phyloP scores from a whole-genome alignment of 2,113 vertebrate genomes.

The Hippocampus comes region DNA sequence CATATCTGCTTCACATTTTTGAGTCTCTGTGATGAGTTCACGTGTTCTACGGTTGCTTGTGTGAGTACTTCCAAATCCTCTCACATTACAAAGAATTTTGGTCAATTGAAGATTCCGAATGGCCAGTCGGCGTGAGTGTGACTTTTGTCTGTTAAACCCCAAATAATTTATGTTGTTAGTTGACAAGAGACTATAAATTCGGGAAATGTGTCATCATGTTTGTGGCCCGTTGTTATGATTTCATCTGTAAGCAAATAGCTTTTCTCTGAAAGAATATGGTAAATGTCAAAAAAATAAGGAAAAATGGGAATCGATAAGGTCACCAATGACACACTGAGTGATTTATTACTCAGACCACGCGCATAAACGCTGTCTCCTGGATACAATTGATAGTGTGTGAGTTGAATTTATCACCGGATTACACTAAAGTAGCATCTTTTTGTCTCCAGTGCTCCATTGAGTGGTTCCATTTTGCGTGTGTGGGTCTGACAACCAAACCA shows the following conservation, averaged over 20 bases:
- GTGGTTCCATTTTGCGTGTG: conserved; percentile 99
- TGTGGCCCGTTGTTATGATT: background rate
- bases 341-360: conserved; percentile 7
- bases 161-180: too few species aligned
- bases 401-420: background rate
- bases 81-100: too few species aligned
- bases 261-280: background rate
- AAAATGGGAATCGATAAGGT: conserved; percentile 15
- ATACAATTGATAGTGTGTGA: conserved; percentile 6
- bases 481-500: conserved; percentile 94
- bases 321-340: conserved; percentile 5
- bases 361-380: background rate
- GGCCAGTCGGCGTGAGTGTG: too few species aligned
- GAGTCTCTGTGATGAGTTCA: too few species aligned
- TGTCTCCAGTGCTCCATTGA: conserved; percentile 90
- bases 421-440: conserved; percentile 1
- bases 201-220: background rate
- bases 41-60: too few species aligned
- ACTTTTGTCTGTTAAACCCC: too few species aligned
- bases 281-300: background rate
- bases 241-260: background rate
- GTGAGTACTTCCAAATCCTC: too few species aligned
- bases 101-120: too few species aligned
- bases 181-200: background rate
- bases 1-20: too few species aligned